Base-by-base conservation (phyloP, 2,113 vertebrate genomes). In the Petromus typicus region DNA sequence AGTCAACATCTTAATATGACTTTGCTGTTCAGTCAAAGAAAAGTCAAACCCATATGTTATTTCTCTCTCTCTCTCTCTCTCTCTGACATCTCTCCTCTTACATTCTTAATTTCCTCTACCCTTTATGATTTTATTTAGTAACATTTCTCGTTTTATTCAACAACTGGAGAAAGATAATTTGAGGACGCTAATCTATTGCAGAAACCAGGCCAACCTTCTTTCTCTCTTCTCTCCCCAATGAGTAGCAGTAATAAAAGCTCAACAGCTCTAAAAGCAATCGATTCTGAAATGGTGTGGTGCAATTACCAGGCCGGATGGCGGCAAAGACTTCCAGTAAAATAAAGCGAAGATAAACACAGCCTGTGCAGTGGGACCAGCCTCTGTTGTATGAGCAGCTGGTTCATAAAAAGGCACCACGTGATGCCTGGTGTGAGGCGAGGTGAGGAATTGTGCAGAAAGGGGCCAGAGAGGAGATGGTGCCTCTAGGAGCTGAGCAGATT, bases 231-330 rank as follows among this genome's bases (percentile, higher is more conserved):
- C 88, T 98, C 93, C 95, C 96, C 95, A 97, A 84, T 0, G 79
- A 98, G 95, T 56, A 91, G 96, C 96, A 96, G 95, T 97, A 98
- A 97, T 98, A 98, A 98, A 98, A 98, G 96, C 97, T 98, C 98
- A 97, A 97, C 95, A 95, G 97, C 96, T 98, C 92, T 98, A 98
- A 98, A 98, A 96, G 96, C 97, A 98, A 98, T 99, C 90, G 27
- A 98, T 99, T 98, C 88, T 94, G 95, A 97, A 96, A 97, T 71
- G 75, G 95, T 92, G 61, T 93, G 94, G 96, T 93, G 91, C 98
- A 98, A 98, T 99, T 98, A 98, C 97, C 96, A 98, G 97, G 73
- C 92, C 14, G 95, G 97, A 97, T 95, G 97, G 97, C 91, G 89
- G 95, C 91, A 85, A 96, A 86, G 82, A 95, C 86, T 98, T 98